Conservation (phyloP, 2,797 vertebrate species). For the Mionectes olivaceus region DNA sequence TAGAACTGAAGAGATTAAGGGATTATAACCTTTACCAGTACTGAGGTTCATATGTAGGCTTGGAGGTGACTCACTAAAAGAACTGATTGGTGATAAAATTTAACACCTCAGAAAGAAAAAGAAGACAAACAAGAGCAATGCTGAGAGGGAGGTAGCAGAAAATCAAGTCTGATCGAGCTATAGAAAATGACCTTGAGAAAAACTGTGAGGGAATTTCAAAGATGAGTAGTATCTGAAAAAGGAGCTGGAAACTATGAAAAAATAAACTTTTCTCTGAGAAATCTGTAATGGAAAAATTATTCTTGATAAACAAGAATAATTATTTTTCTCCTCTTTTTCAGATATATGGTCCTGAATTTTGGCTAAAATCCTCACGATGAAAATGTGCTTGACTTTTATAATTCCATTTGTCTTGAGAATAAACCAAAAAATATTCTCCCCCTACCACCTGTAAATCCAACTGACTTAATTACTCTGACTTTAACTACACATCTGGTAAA, state of each 20-base stretch:
- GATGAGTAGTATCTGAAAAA: background rate
- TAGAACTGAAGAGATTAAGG: background rate
- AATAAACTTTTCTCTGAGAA: background rate
- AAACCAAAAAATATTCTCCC: background rate
- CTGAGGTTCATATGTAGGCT: background rate
- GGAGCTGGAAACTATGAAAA: background rate
- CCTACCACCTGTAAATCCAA: background rate
- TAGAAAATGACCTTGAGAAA: slow-evolving; percentile 42
- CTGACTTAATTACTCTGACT: slow-evolving; percentile 8
- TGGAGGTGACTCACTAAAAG: background rate
- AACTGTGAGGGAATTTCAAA: background rate
- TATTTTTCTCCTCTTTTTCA: background rate
- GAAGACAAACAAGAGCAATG: background rate
- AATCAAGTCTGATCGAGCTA: background rate
- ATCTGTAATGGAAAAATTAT: background rate
- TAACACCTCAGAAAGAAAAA: background rate
- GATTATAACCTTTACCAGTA: background rate
- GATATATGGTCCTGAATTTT: background rate
- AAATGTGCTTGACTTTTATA: background rate
- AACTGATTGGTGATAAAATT: background rate
- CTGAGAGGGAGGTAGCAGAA: background rate
- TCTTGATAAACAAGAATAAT: background rate
- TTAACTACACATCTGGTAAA: slow-evolving; percentile 12
- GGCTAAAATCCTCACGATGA: background rate
- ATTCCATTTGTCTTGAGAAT: background rate